Conservation (phyloP, 1,140 invertebrate genomes). For the Trissolcus basalis region DNA sequence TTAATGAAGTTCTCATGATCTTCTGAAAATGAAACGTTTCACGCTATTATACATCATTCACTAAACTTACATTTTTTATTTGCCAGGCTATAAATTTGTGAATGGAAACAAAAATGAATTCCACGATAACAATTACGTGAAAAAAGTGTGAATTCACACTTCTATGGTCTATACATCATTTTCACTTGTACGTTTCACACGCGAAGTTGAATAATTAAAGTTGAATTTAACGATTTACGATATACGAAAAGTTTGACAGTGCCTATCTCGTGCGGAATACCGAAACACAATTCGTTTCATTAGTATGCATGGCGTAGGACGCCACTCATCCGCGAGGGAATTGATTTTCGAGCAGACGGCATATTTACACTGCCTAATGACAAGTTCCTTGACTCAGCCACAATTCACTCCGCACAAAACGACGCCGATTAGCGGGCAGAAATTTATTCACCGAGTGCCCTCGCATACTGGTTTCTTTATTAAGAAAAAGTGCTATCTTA, state of each 20-base stretch:
- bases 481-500: conserved; percentile 40
- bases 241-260: conserved; percentile 15
- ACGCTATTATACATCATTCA: conserved; percentile 7
- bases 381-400: conserved; percentile 41
- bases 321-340: conserved; percentile 49
- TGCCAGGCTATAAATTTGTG: too few relatives aligned
- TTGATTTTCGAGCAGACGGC: conserved; percentile 65
- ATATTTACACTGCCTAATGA: conserved; percentile 69
- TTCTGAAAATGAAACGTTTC: conserved; percentile 13
- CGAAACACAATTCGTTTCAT: conserved; percentile 51
- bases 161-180: too few relatives aligned
- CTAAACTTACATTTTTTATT: too few relatives aligned
- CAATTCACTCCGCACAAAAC: conserved; percentile 30
- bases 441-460: conserved; percentile 26
- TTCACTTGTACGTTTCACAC: too few relatives aligned
- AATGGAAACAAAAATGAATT: too few relatives aligned
- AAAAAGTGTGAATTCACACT: too few relatives aligned
- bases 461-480: conserved; percentile 20
- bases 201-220: conserved; percentile 7
- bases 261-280: conserved; percentile 6
- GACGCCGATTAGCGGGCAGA: conserved; percentile 26
- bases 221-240: conserved; percentile 11
- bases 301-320: conserved; percentile 64
- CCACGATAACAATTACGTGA: too few relatives aligned
- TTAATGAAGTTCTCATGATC: conserved; percentile 65